Evolutionary conservation across 2,113 vertebrate genomes (phyloP), one percentile per base, ranked within the genome.

Genomic region (Chloebia gouldiae): DNA sequence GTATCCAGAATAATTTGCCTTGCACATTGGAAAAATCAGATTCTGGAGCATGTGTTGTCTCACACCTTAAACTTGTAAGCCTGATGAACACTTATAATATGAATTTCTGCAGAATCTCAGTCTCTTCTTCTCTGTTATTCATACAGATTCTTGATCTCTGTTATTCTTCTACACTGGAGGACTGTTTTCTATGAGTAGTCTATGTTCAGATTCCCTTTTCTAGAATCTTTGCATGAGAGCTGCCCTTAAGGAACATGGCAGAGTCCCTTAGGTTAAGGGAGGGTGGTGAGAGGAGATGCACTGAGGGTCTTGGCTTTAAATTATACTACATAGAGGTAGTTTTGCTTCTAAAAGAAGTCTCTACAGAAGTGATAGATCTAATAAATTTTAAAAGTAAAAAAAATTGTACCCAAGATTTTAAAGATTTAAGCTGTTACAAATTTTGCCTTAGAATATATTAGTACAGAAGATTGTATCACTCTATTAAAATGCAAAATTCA

Each of bases 401-500:
- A 69, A 76, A 53, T 31, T 19, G 8, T 40, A 60, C 39, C 28
- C 15, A 47, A 66, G 70, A n/a, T 63, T 71, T 84, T 69, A 88
- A 71, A 49, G 45, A 76, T 77, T 73, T 39, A 76, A 76, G 30
- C 42, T 87, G 70, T 30, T 89, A 44, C 66, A 72, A 87, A 80
- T 80, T 70, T 15, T 0, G 12, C 50, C 27, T 72, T 69, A 59
- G 66, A 90, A 80, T 15, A 18, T 59, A 75, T 22, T 50, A 47
- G 63, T 39, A 70, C 5, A 53, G 87, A 30, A 56, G 76, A 57
- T 70, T 2, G 15, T 50, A 92, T 80, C 61, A 28, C 45, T 69
- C 90, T 66, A 73, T 90, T 80, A 85, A 92, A 96, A 91, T 92
- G 42, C 69, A 79, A 30, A 87, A 90, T 75, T 72, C 70, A 65